These are phyloP conservation scores for Upupa epops DNA, from an alignment of 2,113 vertebrate species.

Conservation along the genomic window DNA sequence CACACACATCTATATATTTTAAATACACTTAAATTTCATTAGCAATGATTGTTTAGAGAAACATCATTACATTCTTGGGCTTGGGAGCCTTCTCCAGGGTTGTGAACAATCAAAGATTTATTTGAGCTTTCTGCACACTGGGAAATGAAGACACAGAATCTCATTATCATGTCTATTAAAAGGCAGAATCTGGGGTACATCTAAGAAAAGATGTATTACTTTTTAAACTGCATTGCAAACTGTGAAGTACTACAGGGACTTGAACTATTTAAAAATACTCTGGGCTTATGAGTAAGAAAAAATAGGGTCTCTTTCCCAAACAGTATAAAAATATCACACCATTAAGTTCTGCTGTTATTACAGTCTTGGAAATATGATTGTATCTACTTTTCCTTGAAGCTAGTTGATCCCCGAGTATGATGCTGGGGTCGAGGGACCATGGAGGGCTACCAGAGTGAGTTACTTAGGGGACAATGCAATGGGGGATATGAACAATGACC, in stretches of 20 bases:
- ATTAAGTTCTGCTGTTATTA: conserved; percentile 44
- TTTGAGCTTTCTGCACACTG: conserved; percentile 80
- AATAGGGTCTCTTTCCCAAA: conserved; percentile 61
- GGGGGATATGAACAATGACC: conserved; percentile 74
- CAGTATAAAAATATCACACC: conserved; percentile 63
- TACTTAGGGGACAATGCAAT: conserved; percentile 37
- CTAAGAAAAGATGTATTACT: conserved; percentile 84
- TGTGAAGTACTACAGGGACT: conserved; percentile 78
- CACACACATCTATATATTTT: conserved; percentile 49
- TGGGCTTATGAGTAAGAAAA: conserved; percentile 64
- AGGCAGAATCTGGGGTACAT: conserved; percentile 85
- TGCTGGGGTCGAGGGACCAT: conserved; percentile 18
- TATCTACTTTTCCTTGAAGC: conserved; percentile 44
- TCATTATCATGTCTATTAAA: conserved; percentile 87
- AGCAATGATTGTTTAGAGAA: conserved; percentile 79
- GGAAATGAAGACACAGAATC: conserved; percentile 82
- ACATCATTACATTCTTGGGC: conserved; percentile 64
- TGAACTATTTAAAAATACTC: conserved; percentile 83
- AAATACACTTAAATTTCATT: conserved; percentile 70
- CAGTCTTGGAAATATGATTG: conserved; percentile 48
- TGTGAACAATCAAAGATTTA: conserved; percentile 84
- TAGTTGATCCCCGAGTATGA: conserved; percentile 44
- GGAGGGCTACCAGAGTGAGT: conserved; percentile 31
- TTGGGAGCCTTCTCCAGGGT: conserved; percentile 77
- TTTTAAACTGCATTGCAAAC: conserved; percentile 80